Conservation (phyloP, 2,797 vertebrate genomes). For the Xenopus petersii region DNA sequence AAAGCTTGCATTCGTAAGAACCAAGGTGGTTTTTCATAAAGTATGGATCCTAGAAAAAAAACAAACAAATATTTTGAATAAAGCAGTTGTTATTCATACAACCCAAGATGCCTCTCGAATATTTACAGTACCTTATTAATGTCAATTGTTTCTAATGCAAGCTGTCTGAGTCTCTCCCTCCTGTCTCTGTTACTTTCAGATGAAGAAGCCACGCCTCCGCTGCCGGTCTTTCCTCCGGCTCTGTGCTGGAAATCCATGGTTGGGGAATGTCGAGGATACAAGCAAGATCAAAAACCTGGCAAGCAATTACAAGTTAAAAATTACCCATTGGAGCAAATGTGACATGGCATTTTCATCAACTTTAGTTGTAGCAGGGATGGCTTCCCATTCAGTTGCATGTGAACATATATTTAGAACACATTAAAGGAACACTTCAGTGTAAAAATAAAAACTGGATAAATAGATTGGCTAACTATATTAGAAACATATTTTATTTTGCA, state of each 20-base stretch:
- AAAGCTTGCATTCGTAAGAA: constrained; percentile 96
- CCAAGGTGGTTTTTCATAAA: constrained; percentile 99
- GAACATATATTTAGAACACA: too few species aligned
- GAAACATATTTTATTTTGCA: too few species aligned
- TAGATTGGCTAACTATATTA: too few species aligned
- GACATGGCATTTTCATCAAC: too few species aligned
- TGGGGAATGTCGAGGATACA: constrained; percentile 13
- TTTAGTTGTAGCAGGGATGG: too few species aligned
- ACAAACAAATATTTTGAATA: too few species aligned
- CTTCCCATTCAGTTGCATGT: too few species aligned
- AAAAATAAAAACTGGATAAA: too few species aligned
- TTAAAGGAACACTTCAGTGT: too few species aligned
- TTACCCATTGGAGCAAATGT: background rate
- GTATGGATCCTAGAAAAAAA: constrained; percentile 78
- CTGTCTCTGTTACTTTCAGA: constrained; percentile 94
- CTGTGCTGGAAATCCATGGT: constrained; percentile 97
- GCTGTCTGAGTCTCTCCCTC: constrained; percentile 85
- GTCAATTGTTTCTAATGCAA: constrained; percentile 94
- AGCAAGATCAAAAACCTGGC: constrained; percentile 20
- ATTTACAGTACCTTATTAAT: constrained; percentile 81
- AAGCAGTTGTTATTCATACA: too few species aligned
- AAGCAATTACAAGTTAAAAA: background rate
- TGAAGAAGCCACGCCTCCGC: constrained; percentile 89
- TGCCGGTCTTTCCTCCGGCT: constrained; percentile 93
- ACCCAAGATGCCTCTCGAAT: too few species aligned